Conservation (phyloP, 2,113 vertebrate genomes). For the Grammomys surdaster region DNA sequence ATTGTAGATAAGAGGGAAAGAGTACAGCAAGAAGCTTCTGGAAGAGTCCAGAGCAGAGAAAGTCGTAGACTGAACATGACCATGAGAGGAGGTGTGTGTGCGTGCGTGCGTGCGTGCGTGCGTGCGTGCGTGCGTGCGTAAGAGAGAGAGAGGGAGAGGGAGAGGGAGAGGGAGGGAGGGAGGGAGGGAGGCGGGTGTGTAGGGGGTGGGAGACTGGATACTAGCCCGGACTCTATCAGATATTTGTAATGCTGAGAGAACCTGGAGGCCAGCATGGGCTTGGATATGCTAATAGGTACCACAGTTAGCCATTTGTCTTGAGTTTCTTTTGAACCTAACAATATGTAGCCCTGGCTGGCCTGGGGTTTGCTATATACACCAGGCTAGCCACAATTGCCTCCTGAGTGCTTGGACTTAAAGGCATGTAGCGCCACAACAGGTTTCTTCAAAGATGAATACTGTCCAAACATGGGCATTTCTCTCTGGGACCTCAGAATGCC, state of each 20-base stretch:
- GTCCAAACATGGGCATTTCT: not conserved
- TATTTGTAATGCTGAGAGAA: not conserved
- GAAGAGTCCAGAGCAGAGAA: not conserved
- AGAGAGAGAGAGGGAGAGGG: no score
- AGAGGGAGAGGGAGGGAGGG: no score
- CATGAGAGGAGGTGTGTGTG: not conserved
- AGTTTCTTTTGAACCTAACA: not conserved
- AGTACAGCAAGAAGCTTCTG: not conserved
- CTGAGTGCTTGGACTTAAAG: not conserved
- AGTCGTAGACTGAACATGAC: not conserved
- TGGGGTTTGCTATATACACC: not conserved
- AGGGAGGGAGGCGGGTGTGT: no score
- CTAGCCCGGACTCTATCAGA: not conserved
- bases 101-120: no score
- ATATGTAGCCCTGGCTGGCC: not conserved
- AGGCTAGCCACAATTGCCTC: not conserved
- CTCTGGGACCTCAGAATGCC: constrained; percentile 14
- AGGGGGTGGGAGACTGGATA: not conserved
- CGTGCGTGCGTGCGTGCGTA: no score
- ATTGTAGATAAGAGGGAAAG: no score
- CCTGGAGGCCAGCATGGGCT: not conserved
- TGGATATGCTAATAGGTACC: not conserved
- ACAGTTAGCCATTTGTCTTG: not conserved
- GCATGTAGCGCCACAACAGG: not conserved
- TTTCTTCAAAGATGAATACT: not conserved